phyloP scores from a whole-genome alignment of 2,888 invertebrate genomes.

The Drosophila merina region DNA sequence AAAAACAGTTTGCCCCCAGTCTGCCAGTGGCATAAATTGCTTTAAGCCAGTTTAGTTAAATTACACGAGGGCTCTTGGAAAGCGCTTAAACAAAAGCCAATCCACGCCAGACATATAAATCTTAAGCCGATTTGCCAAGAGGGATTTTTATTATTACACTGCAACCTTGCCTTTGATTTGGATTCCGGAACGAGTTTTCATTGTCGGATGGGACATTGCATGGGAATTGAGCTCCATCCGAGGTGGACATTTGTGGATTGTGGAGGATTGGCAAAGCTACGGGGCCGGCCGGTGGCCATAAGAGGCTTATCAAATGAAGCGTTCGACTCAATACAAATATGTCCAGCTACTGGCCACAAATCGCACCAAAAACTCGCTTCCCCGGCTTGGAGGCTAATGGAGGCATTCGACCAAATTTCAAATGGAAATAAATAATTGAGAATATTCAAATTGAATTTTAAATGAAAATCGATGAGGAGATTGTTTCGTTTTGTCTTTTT shows the following conservation, averaged over 20 bases:
- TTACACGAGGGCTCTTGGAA: conserved; percentile 20
- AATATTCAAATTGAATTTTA: conserved; percentile 22
- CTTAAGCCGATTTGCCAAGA: conserved; percentile 43
- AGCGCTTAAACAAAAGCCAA: conserved; percentile 30
- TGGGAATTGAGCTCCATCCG: conserved; percentile 1
- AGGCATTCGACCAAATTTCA: conserved; percentile 6
- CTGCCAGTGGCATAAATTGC: conserved; percentile 31
- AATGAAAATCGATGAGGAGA: conserved; percentile 12
- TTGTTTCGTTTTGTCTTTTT: not conserved
- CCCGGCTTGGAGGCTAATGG: not conserved
- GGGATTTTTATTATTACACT: conserved; percentile 14
- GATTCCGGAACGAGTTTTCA: conserved; percentile 17
- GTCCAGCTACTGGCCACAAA: conserved; percentile 17
- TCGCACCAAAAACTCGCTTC: conserved; percentile 6
- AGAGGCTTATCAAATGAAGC: conserved; percentile 44
- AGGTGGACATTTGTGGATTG: conserved; percentile 20
- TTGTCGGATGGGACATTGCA: conserved; percentile 40
- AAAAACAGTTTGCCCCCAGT: conserved; percentile 8
- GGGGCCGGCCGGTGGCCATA: conserved; percentile 13
- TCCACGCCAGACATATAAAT: conserved; percentile 28
- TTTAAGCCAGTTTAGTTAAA: conserved; percentile 48
- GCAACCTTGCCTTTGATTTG: conserved; percentile 16
- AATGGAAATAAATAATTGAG: conserved; percentile 26
- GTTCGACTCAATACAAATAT: conserved; percentile 27
- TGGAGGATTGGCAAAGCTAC: conserved; percentile 15